Evolutionary conservation across 2,113 vertebrate species (phyloP).

Genomic region (Vulpes lagopus): DNA sequence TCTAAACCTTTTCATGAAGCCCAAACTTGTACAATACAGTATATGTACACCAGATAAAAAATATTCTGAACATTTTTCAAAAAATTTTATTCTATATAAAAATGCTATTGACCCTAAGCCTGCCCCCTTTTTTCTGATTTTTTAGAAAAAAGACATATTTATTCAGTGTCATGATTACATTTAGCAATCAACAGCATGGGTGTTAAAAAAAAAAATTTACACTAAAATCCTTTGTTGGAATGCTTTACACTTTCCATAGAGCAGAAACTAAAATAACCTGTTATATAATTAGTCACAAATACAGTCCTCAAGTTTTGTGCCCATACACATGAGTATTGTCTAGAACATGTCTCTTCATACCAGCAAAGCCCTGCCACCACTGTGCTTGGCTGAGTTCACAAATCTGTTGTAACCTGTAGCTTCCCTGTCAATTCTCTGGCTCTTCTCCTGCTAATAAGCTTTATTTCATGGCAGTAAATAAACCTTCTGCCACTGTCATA

Average conservation of each 20-base stretch:
- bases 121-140: neutral
- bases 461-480: neutral
- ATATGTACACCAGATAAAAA: neutral
- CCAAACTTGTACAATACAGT: neutral
- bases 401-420: neutral
- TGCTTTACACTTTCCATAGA: neutral
- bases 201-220: neutral
- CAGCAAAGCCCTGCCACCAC: neutral
- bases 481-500: neutral
- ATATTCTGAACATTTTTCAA: neutral
- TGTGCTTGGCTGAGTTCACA: neutral
- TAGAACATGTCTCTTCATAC: neutral
- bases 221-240: neutral
- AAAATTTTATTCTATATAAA: neutral
- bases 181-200: neutral
- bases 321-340: neutral
- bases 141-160: neutral
- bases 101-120: neutral
- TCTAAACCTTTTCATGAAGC: slow-evolving; percentile 36
- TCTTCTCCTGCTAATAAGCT: neutral
- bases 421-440: neutral
- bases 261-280: neutral
- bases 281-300: neutral
- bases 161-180: neutral
- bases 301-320: neutral